Evolutionary conservation across 2,888 invertebrate species (phyloP).

Genomic region (Caenorhabditis japonica): DNA sequence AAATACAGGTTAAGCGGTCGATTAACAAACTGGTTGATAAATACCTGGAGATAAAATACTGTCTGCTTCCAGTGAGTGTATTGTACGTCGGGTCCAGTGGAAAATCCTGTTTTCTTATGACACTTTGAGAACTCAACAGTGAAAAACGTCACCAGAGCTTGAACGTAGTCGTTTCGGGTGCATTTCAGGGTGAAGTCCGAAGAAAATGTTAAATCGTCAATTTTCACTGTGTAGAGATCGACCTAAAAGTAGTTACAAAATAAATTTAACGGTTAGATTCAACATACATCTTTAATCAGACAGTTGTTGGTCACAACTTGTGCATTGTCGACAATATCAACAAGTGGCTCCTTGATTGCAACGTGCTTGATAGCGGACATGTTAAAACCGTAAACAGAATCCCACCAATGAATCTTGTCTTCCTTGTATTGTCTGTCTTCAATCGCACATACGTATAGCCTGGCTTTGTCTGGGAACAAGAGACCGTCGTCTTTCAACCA

Average conservation of each 20-base stretch:
- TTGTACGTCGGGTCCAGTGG: constrained; percentile 93
- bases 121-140: constrained; percentile 99
- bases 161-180: constrained; percentile 79
- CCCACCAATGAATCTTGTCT: constrained; percentile 99
- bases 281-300: constrained; percentile 84
- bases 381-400: constrained; percentile 98
- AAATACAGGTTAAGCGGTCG: constrained; percentile 6
- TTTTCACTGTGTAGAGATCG: constrained; percentile 96
- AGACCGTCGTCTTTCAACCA: constrained; percentile 89
- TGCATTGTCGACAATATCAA: constrained; percentile 97
- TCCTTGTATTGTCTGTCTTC: constrained; percentile 98
- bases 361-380: constrained; percentile 98
- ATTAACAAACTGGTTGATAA: no score
- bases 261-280: no score
- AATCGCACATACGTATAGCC: constrained; percentile 88
- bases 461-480: constrained; percentile 92
- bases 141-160: constrained; percentile 98
- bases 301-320: constrained; percentile 97
- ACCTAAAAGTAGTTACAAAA: constrained; percentile 82
- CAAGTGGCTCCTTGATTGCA: constrained; percentile 96
- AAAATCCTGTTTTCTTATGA: constrained; percentile 97
- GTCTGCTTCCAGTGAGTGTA: constrained; percentile 99
- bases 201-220: constrained; percentile 91
- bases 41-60: constrained; percentile 92
- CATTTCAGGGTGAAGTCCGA: constrained; percentile 82